These are phyloP conservation scores for Diacarnus erythraeanus DNA, from an alignment of 37 sponge, comb jelly and placozoan genomes.

Conservation along the genomic window DNA sequence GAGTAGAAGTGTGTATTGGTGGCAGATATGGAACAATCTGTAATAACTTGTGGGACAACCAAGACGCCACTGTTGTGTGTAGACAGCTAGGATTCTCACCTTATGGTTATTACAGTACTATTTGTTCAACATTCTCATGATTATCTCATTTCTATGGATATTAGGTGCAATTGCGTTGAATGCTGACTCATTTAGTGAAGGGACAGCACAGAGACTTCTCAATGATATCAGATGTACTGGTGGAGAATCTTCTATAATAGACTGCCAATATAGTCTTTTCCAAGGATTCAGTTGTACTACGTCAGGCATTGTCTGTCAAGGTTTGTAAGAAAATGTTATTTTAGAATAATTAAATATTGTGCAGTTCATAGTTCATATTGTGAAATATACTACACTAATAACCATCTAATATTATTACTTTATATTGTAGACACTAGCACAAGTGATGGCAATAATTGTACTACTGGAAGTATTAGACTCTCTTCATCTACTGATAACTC, in stretches of 20 bases:
- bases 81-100: conserved; percentile 31
- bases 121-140: neutral
- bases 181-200: conserved; percentile 11
- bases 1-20: conserved; percentile 51
- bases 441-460: neutral
- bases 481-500: neutral
- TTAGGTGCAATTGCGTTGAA: neutral
- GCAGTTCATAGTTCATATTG: no score
- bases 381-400: no score
- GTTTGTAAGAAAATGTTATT: no score
- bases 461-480: conserved; percentile 5
- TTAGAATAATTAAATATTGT: no score
- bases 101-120: conserved; percentile 11
- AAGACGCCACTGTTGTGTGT: conserved; percentile 50
- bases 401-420: no score
- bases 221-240: conserved; percentile 4
- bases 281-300: neutral
- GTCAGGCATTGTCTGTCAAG: conserved; percentile 3
- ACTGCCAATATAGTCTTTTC: neutral
- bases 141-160: neutral
- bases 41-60: conserved; percentile 24
- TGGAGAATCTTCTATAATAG: conserved; percentile 4
- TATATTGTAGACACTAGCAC: neutral
- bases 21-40: conserved; percentile 56
- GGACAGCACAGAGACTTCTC: neutral